phyloP scores from a whole-genome alignment of 2,113 vertebrate species.

The Chloropsis hardwickii region DNA sequence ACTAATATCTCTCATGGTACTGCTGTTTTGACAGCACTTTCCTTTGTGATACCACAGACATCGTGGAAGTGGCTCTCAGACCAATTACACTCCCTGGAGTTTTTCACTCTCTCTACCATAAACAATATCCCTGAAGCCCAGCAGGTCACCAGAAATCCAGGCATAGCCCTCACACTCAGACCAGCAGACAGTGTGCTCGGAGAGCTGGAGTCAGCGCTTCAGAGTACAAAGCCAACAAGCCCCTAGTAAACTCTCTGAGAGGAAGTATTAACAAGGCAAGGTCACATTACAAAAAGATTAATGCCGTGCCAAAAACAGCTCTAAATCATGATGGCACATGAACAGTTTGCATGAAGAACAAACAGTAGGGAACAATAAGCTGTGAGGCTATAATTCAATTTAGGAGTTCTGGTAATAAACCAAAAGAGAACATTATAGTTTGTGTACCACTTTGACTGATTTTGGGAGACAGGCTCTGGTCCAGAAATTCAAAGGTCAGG shows the following conservation, averaged over 20 bases:
- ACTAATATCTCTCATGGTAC: neutral
- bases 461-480: neutral
- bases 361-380: neutral
- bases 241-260: neutral
- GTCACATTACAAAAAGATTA: neutral
- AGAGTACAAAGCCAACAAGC: neutral
- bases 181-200: neutral
- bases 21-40: slow-evolving; percentile 33
- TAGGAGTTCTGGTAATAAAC: neutral
- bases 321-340: neutral
- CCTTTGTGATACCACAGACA: slow-evolving; percentile 3
- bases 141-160: neutral
- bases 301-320: neutral
- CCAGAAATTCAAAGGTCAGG: neutral
- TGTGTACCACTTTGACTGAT: neutral
- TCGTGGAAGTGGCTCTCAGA: slow-evolving; percentile 44
- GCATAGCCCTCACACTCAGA: neutral
- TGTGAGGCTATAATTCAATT: neutral
- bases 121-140: slow-evolving; percentile 1
- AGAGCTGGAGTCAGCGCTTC: neutral
- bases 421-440: neutral
- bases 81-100: neutral
- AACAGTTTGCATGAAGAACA: neutral
- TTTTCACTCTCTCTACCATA: neutral
- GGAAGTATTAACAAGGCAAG: neutral